Conservation (phyloP, 92 coral and sea anemone species). For the Pocillopora meandrina region DNA sequence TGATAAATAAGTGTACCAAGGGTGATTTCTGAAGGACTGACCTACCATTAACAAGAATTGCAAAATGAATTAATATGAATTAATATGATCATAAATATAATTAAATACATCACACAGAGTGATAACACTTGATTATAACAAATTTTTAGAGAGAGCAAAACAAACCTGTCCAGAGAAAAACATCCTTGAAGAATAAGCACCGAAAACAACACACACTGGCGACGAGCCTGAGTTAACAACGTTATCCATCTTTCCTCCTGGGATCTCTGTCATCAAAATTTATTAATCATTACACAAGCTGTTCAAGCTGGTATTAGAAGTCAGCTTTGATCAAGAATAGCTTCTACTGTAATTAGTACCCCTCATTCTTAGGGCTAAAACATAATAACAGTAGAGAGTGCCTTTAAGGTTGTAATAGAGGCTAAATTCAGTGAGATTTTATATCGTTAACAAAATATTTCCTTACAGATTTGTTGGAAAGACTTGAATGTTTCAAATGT, state of each 20-base stretch:
- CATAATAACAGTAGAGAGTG: no score
- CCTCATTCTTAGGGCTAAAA: no score
- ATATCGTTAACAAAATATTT: no score
- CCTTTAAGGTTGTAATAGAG: no score
- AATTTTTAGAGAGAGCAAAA: neutral
- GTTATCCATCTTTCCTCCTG: conserved; percentile 65
- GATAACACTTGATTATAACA: neutral
- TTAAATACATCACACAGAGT: neutral
- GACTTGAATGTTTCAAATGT: no score
- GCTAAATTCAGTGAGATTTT: no score
- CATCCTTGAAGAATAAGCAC: conserved; percentile 69
- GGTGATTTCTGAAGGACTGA: conserved; percentile 57
- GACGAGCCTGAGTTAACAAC: conserved; percentile 53
- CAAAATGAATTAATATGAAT: no score
- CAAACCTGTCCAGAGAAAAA: conserved; percentile 47
- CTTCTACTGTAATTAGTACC: no score
- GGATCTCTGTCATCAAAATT: conserved; percentile 46
- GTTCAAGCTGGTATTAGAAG: no score
- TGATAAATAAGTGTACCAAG: conserved; percentile 67
- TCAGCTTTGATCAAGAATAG: no score
- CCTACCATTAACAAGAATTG: conserved; percentile 20
- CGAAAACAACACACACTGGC: conserved; percentile 67
- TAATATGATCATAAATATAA: neutral
- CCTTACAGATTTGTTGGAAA: no score
- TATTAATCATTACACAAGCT: neutral